These are phyloP conservation scores for Leucoraja ocellata DNA, from an alignment of 2,797 vertebrate genomes.

Conservation along the genomic window DNA sequence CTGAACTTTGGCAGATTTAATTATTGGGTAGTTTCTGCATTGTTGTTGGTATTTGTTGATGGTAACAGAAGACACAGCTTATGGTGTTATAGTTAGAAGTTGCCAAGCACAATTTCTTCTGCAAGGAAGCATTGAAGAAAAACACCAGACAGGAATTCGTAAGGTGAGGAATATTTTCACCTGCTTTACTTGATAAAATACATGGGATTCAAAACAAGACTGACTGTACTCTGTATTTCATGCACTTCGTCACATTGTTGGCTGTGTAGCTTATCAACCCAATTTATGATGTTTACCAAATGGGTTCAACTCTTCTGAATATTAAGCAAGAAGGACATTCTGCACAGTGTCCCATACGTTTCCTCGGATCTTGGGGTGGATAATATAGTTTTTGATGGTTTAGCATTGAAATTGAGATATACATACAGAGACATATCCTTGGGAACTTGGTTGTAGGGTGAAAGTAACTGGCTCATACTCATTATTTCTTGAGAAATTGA, in stretches of 20 bases:
- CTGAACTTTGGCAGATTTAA: slow-evolving; percentile 23
- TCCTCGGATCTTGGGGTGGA: neutral
- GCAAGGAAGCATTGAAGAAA: neutral
- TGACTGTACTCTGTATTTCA: neutral
- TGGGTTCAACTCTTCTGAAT: neutral
- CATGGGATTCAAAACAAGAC: neutral
- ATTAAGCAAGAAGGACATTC: neutral
- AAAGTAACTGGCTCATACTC: neutral
- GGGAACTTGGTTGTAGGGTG: neutral
- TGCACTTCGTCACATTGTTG: neutral
- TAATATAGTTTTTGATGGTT: neutral
- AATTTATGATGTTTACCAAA: neutral
- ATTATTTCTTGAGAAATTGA: neutral
- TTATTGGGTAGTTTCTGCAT: neutral
- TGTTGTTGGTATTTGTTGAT: slow-evolving; percentile 27
- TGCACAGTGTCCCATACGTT: neutral
- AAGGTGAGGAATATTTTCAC: slow-evolving; percentile 13
- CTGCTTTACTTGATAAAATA: neutral
- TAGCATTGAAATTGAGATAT: neutral
- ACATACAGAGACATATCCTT: neutral
- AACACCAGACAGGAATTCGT: slow-evolving; percentile 19
- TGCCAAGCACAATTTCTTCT: slow-evolving; percentile 20
- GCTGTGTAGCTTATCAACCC: neutral
- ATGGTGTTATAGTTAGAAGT: slow-evolving; percentile 21
- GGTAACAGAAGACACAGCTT: slow-evolving; percentile 35